phyloP scores from a whole-genome alignment of 1,140 invertebrate genomes.

The Proctacanthus coquilletti region DNA sequence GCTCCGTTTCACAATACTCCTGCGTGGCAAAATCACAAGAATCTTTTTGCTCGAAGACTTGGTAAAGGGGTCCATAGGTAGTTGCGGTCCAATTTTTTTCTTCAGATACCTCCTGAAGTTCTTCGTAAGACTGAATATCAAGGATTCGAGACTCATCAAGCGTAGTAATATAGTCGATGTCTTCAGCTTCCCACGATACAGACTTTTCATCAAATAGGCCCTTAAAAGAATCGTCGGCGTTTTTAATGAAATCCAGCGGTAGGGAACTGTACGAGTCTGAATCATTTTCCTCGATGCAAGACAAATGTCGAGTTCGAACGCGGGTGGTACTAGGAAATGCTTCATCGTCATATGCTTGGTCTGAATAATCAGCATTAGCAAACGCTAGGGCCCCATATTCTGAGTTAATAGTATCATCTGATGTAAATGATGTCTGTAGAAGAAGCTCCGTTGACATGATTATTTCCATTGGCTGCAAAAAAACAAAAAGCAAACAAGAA shows the following conservation, averaged over 20 bases:
- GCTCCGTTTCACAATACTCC: too few relatives aligned
- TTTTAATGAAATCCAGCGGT: slow-evolving; percentile 22
- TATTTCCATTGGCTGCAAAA: too few relatives aligned
- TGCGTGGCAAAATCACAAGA: too few relatives aligned
- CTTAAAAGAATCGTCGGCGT: slow-evolving; percentile 24
- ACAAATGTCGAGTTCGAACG: slow-evolving; percentile 25
- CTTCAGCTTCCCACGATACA: slow-evolving; percentile 5
- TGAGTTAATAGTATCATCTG: too few relatives aligned
- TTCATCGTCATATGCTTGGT: too few relatives aligned
- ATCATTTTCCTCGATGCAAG: slow-evolving; percentile 28
- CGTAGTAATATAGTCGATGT: slow-evolving; percentile 17
- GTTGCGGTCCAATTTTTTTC: neutral
- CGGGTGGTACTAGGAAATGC: slow-evolving; percentile 6
- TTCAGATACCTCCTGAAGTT: slow-evolving; percentile 8
- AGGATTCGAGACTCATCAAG: slow-evolving; percentile 23
- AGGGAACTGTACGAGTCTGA: slow-evolving; percentile 24
- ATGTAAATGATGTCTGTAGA: too few relatives aligned
- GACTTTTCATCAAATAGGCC: slow-evolving; percentile 11
- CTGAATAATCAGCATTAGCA: too few relatives aligned
- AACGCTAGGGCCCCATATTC: too few relatives aligned
- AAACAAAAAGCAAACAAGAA: too few relatives aligned
- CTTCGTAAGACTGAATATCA: slow-evolving; percentile 24
- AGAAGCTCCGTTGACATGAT: too few relatives aligned
- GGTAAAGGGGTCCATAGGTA: neutral
- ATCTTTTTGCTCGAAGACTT: too few relatives aligned